Percentiles rank a stretch among this genome's conserved stretches.
phyloP scores from a whole-genome alignment of 2,113 vertebrate species.

The Choloepus hoffmanni region DNA sequence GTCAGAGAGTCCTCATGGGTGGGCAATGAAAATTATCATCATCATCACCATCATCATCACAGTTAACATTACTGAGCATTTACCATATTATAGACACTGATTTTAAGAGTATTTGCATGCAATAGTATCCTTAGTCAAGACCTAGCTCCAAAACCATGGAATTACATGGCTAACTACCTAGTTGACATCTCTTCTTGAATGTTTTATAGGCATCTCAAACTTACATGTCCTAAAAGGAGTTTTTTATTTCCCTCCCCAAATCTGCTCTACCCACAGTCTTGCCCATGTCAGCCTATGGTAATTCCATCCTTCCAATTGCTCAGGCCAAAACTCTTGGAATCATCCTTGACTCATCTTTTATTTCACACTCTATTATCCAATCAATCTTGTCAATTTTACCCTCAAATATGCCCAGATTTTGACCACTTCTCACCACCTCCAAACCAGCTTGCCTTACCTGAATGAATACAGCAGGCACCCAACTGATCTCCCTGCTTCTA shows the following conservation, averaged over 20 bases:
- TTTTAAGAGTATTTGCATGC: not conserved
- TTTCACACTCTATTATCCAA: too few relatives aligned
- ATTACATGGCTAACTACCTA: not conserved
- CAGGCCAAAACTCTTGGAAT: not conserved
- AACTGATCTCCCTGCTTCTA: not conserved
- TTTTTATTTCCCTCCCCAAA: not conserved
- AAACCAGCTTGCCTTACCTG: not conserved
- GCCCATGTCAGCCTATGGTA: not conserved
- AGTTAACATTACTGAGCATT: not conserved
- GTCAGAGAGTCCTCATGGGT: not conserved
- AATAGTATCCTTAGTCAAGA: not conserved
- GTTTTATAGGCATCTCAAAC: not conserved
- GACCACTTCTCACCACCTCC: not conserved
- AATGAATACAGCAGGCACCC: not conserved
- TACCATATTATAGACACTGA: not conserved
- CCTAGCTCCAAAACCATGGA: not conserved
- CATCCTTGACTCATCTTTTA: too few relatives aligned
- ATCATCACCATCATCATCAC: not conserved
- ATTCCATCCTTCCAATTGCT: not conserved
- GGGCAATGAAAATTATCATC: not conserved
- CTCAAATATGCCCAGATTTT: not conserved
- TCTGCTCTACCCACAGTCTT: not conserved
- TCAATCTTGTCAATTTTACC: not conserved
- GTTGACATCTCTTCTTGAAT: not conserved
- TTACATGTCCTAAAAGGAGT: not conserved